These are phyloP conservation scores for Tinamus guttatus DNA, from an alignment of 2,113 vertebrate species.

Conservation along the genomic window DNA sequence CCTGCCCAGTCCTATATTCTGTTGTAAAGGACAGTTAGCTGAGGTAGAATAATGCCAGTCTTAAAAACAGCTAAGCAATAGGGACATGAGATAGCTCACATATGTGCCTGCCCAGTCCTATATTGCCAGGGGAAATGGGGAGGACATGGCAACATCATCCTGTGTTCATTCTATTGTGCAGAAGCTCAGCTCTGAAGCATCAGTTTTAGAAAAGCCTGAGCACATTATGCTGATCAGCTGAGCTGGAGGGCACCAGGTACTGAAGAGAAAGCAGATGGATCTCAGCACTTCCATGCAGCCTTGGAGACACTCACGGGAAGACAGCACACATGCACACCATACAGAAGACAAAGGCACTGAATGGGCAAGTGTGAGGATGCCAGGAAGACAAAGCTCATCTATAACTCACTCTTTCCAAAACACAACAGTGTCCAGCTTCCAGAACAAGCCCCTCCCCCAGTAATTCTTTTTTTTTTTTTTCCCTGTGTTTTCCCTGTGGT, in stretches of 20 bases:
- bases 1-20: too few relatives aligned
- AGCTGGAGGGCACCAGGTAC: background rate
- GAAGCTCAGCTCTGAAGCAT: background rate
- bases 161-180: background rate
- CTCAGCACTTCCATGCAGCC: background rate
- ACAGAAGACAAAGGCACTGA: background rate
- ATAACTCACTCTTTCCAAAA: background rate
- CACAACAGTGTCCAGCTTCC: background rate
- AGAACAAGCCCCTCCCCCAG: background rate
- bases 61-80: background rate
- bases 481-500: background rate
- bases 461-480: background rate
- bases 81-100: background rate
- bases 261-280: background rate
- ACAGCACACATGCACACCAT: background rate
- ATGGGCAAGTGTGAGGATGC: background rate
- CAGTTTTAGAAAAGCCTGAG: background rate
- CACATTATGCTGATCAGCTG: background rate
- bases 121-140: background rate
- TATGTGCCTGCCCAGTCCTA: background rate
- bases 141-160: background rate
- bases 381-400: background rate
- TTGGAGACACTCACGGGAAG: background rate
- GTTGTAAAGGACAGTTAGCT: background rate
- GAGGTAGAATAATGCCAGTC: background rate